Percentiles rank a stretch among this genome's conserved stretches.
Conservation (phyloP, 2,113 vertebrate genomes). For the Antigone vipio region DNA sequence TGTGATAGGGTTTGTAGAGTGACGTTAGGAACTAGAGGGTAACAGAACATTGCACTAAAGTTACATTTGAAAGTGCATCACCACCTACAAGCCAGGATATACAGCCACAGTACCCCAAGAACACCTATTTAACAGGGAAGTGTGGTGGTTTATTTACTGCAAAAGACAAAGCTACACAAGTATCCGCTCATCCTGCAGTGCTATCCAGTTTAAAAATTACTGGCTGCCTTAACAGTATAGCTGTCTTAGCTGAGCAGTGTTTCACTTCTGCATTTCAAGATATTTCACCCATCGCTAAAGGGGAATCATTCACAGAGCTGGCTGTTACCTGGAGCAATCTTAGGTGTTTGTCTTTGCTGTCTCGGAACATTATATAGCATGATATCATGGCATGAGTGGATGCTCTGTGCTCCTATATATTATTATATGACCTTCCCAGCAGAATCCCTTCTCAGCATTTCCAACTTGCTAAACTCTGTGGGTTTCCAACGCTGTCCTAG, state of each 20-base stretch:
- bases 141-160: background rate
- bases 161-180: background rate
- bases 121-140: background rate
- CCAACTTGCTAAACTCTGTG: background rate
- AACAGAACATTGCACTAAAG: background rate
- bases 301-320: background rate
- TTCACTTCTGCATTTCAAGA: background rate
- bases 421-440: background rate
- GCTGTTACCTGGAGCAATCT: background rate
- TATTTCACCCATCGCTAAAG: background rate
- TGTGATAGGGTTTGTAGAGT: background rate
- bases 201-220: background rate
- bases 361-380: background rate
- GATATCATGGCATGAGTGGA: no score
- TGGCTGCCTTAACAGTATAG: background rate
- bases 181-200: background rate
- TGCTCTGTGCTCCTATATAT: background rate
- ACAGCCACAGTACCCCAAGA: background rate
- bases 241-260: background rate
- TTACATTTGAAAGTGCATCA: background rate
- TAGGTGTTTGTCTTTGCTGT: background rate
- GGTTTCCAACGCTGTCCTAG: background rate
- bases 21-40: background rate
- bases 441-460: background rate
- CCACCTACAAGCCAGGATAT: background rate